These are phyloP conservation scores for Ptilonorhynchus violaceus DNA, from an alignment of 2,113 vertebrate species.

Conservation along the genomic window DNA sequence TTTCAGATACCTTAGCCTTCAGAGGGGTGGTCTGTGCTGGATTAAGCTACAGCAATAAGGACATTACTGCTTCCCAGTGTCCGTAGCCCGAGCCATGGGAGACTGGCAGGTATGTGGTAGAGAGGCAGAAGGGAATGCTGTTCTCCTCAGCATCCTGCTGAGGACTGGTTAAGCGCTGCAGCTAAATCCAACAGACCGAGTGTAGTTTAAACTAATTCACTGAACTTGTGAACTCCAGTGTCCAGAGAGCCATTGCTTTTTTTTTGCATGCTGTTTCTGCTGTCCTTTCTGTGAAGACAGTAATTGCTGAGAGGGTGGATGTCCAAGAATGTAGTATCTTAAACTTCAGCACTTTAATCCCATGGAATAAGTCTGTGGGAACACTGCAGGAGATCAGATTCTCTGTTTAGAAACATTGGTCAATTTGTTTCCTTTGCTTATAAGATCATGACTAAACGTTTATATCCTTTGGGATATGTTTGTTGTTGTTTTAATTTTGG, in stretches of 20 bases:
- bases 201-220: background rate
- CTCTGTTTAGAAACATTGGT: background rate
- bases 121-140: background rate
- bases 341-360: background rate
- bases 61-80: background rate
- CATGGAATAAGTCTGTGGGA: background rate
- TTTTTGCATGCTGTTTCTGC: background rate
- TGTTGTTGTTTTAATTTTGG: constrained; percentile 16
- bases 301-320: background rate
- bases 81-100: rapidly evolving
- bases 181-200: background rate
- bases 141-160: background rate
- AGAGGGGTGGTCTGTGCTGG: background rate
- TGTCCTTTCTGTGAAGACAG: background rate
- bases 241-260: background rate
- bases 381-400: background rate
- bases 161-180: background rate
- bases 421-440: background rate
- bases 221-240: background rate
- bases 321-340: background rate
- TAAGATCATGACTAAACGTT: background rate
- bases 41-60: background rate
- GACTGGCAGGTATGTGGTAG: background rate
- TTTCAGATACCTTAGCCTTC: background rate
- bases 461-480: background rate